Evolutionary conservation across 1,140 invertebrate genomes (phyloP).

Genomic region (Drosophila bocki): DNA sequence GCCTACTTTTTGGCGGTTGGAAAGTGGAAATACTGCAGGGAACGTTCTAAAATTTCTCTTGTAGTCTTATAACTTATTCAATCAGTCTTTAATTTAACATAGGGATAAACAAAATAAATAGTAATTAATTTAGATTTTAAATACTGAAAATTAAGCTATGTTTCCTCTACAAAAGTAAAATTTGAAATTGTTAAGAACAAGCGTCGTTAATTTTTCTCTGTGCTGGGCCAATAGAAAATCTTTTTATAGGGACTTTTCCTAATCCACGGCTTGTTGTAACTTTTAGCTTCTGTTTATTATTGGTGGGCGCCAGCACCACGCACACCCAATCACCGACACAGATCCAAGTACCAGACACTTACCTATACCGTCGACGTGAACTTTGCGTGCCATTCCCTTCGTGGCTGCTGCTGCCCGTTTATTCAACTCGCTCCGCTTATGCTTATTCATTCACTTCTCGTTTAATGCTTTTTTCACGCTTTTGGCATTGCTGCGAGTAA

Average conservation of each 20-base stretch:
- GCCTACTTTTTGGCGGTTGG: background rate
- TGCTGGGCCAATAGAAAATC: conserved; percentile 25
- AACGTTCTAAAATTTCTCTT: no score
- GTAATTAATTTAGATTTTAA: no score
- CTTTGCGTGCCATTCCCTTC: conserved; percentile 49
- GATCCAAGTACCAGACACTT: background rate
- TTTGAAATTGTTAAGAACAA: background rate
- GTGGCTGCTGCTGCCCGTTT: conserved; percentile 20
- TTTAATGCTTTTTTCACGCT: conserved; percentile 63
- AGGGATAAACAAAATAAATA: background rate
- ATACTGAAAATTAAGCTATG: no score
- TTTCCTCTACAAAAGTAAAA: no score
- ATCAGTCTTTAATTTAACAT: background rate
- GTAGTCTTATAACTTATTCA: background rate
- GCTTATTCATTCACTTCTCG: conserved; percentile 60
- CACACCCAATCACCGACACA: conserved; percentile 5
- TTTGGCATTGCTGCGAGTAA: conserved; percentile 42
- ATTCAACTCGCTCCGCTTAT: conserved; percentile 35
- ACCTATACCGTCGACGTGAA: conserved; percentile 2
- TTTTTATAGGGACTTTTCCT: conserved; percentile 31
- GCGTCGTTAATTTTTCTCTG: background rate
- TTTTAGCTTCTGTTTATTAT: conserved; percentile 41
- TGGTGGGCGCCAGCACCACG: conserved; percentile 36
- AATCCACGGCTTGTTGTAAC: conserved; percentile 44
- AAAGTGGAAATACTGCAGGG: background rate